Evolutionary conservation across 1,140 invertebrate species (phyloP).

Genomic region (Leucophenga varia): DNA sequence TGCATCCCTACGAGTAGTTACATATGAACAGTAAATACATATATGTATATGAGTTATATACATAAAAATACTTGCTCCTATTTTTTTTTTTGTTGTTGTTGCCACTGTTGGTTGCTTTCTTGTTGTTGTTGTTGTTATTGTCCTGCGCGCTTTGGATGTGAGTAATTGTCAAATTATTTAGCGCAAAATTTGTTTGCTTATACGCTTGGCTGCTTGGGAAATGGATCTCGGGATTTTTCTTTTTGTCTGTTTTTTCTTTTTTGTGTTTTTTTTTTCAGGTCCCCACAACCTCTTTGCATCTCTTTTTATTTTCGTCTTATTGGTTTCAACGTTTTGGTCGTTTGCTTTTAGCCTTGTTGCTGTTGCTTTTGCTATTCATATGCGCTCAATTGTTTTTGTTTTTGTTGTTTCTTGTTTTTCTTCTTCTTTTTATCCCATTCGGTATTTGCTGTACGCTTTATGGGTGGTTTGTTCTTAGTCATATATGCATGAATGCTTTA

Average conservation of each 20-base stretch:
- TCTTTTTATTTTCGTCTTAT: conserved; percentile 5
- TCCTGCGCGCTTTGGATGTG: conserved; percentile 33
- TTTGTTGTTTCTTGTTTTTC: conserved; percentile 1
- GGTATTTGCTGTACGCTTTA: conserved; percentile 12
- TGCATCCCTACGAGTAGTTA: no score
- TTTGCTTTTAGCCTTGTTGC: conserved; percentile 3
- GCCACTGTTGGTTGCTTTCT: not conserved
- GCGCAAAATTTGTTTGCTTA: conserved; percentile 56
- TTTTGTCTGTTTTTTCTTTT: conserved; percentile 27
- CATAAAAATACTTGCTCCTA: no score
- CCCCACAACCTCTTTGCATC: no score
- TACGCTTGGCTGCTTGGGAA: conserved; percentile 44
- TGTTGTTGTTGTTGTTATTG: conserved; percentile 10
- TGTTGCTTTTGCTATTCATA: not conserved
- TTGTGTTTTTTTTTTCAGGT: conserved; percentile 1
- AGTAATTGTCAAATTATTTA: conserved; percentile 58
- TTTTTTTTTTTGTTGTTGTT: conserved; percentile 7
- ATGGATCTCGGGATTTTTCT: conserved; percentile 37
- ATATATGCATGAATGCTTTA: conserved; percentile 51
- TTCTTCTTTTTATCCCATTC: conserved; percentile 8
- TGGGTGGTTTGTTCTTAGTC: conserved; percentile 50
- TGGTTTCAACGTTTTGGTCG: not conserved
- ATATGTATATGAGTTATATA: no score
- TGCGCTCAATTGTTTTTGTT: not conserved
- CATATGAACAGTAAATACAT: no score